These are phyloP conservation scores for Heteromormyrus szaboi DNA, from an alignment of 2,797 vertebrate genomes.

Conservation along the genomic window DNA sequence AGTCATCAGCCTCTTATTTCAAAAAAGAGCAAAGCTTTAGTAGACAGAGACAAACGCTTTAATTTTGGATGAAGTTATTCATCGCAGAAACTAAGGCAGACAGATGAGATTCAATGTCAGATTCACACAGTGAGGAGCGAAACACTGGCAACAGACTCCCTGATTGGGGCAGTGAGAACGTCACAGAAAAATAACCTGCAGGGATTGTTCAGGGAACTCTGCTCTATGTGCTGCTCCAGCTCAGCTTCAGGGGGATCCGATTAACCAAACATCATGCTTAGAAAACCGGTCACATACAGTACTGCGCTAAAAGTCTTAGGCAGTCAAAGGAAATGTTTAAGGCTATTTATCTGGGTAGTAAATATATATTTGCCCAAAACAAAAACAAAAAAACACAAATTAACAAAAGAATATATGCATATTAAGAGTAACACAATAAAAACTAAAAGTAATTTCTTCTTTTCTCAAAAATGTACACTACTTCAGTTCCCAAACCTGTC, in stretches of 20 bases:
- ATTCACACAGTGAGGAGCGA: slow-evolving; percentile 44
- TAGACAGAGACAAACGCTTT: background rate
- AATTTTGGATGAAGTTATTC: slow-evolving; percentile 28
- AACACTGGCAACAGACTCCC: slow-evolving; percentile 7
- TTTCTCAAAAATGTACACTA: background rate
- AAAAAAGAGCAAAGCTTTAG: background rate
- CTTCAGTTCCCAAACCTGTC: background rate
- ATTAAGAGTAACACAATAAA: background rate
- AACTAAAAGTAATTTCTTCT: background rate
- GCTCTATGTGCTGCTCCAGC: background rate
- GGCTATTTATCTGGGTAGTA: background rate
- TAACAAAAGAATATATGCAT: background rate
- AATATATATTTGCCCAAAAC: background rate
- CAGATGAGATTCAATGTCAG: slow-evolving; percentile 33
- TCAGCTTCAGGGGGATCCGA: background rate
- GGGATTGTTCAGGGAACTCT: background rate
- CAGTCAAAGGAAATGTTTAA: background rate
- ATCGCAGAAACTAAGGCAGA: slow-evolving; percentile 44
- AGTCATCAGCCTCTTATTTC: background rate
- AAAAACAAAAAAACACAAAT: background rate
- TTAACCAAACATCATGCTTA: background rate
- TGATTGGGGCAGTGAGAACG: slow-evolving; percentile 13
- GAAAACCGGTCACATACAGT: background rate
- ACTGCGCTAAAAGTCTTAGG: background rate
- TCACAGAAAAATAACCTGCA: background rate